A percentile compares a stretch with the other conserved stretches of the same genome.
phyloP scores from a whole-genome alignment of 1,140 invertebrate genomes.

The Dryas iulia region DNA sequence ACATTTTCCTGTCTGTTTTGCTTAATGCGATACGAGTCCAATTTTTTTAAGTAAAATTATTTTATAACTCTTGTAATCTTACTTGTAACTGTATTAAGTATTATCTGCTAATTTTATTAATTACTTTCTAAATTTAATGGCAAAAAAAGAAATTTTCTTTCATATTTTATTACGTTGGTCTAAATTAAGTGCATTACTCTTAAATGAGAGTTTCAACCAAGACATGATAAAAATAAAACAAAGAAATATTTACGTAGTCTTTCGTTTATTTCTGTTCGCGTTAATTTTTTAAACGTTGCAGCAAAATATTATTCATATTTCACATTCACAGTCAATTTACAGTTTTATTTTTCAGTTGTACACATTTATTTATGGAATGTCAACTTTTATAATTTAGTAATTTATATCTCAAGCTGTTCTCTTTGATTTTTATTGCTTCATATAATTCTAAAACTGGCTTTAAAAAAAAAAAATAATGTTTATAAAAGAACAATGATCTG shows the following conservation, averaged over 20 bases:
- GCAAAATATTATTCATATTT: background rate
- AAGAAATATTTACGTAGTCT: slow-evolving; percentile 9
- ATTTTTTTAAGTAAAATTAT: no score
- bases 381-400: background rate
- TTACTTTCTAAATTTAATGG: no score
- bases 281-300: slow-evolving; percentile 10
- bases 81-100: no score
- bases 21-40: no score
- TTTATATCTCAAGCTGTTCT: background rate
- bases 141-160: no score
- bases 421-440: background rate
- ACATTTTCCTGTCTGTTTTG: no score
- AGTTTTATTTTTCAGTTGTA: background rate
- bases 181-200: slow-evolving; percentile 5
- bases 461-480: background rate
- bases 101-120: no score
- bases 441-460: slow-evolving; percentile 3
- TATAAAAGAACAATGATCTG: background rate
- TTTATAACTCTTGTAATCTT: no score
- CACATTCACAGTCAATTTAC: background rate
- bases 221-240: slow-evolving; percentile 12
- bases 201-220: background rate
- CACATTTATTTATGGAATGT: slow-evolving; percentile 5
- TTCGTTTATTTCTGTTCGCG: slow-evolving; percentile 19
- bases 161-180: no score